A percentile compares a stretch with the other conserved stretches of the same genome.
Conservation (phyloP, 2,113 vertebrate species). For the Trogon melanurus region DNA sequence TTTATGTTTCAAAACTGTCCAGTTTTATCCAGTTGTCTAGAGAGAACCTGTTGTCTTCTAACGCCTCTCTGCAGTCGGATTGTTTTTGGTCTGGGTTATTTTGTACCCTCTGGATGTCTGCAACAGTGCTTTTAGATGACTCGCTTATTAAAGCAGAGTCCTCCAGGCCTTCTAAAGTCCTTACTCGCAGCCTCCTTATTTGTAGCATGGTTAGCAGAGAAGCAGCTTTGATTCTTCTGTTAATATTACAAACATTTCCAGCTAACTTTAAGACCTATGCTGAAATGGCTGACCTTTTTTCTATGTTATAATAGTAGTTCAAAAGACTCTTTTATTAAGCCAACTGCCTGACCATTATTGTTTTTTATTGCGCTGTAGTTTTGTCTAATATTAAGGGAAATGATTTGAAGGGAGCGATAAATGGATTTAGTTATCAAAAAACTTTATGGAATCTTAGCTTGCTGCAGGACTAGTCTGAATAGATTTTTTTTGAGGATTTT, state of each 20-base stretch:
- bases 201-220: conserved; percentile 18
- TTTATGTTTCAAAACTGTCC: background rate
- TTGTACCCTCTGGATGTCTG: conserved; percentile 6
- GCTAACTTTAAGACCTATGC: conserved; percentile 52
- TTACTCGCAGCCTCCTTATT: conserved; percentile 21
- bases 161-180: conserved; percentile 9
- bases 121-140: conserved; percentile 17
- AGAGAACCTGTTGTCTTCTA: conserved; percentile 31
- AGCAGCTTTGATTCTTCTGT: conserved; percentile 31
- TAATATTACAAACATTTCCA: conserved; percentile 56
- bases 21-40: background rate
- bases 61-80: background rate
- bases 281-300: conserved; percentile 17
- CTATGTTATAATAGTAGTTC: conserved; percentile 11
- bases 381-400: conserved; percentile 50
- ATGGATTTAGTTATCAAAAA: conserved; percentile 66
- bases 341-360: conserved; percentile 25
- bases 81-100: background rate
- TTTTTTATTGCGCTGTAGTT: conserved; percentile 61
- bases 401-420: conserved; percentile 26
- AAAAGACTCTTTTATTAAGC: conserved; percentile 53
- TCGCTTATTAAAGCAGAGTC: conserved; percentile 15
- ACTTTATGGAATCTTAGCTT: conserved; percentile 1
- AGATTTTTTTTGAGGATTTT: background rate
- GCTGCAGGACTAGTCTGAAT: background rate